Evolutionary conservation across 2,888 invertebrate species (phyloP), one percentile per base, ranked within the genome.

Genomic region (Allacma fusca): DNA sequence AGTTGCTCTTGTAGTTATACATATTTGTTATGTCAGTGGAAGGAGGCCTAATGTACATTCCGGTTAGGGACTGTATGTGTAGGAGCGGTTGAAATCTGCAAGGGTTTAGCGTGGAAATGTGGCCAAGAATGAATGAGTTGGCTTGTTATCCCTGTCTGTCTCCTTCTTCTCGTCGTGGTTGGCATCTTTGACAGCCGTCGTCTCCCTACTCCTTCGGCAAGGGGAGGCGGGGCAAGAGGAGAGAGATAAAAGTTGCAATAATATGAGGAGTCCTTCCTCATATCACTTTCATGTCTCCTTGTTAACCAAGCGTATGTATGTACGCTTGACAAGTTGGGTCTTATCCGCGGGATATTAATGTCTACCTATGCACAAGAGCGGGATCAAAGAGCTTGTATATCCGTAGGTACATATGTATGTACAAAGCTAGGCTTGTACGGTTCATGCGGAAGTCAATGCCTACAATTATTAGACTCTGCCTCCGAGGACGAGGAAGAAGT

Each of bases 271-370:
- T 71, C 71, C 1, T 5, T 44, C 16, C 65, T 68, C 68, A 68
- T 68, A 68, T 68, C 68, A 68, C 5, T 50, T 71, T 26, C n/a
- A 71, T 28, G 57, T 71, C 57, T 71, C n/a, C 71, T 44, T 71
- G 71, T 57, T 71, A 71, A 57, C 71, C 71, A 71, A 71, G 28
- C 57, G 57, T n/a, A 28, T n/a, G n/a, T 44, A 44, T 44, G 43
- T 34, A 34, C 34, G 9, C 34, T 34, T 34, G 34, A 34, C 34
- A 34, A 34, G 34, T 34, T 34, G 34, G 4, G 34, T 34, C 34
- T 34, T 9, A 34, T 34, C 34, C 34, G 5, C 5, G 9, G 34
- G 34, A 34, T 34, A 34, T 34, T 34, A 34, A 9, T 34, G 9
- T 34, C 34, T 34, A 34, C 34, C 9, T 34, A 34, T 34, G 4